These are phyloP conservation scores for Aphaenogaster floridana DNA, from an alignment of 1,140 invertebrate genomes.

Conservation along the genomic window DNA sequence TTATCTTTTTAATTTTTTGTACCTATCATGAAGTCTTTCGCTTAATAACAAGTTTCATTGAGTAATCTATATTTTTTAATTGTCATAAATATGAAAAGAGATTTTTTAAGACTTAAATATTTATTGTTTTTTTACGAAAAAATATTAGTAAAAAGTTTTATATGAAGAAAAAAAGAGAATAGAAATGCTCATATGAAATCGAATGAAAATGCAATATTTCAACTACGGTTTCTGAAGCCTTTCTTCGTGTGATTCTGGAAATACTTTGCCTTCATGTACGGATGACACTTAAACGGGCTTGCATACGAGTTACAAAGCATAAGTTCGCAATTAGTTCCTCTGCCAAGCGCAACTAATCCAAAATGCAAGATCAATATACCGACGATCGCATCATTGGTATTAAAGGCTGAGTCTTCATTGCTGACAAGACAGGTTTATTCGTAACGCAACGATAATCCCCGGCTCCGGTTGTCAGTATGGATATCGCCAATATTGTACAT, in stretches of 20 bases:
- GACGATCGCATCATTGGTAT: constrained; percentile 26
- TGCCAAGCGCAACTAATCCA: background rate
- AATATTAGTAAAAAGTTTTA: background rate
- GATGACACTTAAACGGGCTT: background rate
- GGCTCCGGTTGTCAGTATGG: constrained; percentile 71
- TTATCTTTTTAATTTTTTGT: background rate
- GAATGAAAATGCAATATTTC: constrained; percentile 3
- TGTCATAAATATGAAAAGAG: background rate
- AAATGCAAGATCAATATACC: constrained; percentile 30
- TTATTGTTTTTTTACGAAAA: constrained; percentile 11
- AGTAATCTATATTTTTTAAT: background rate
- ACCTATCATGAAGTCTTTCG: background rate
- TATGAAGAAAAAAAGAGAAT: constrained; percentile 8
- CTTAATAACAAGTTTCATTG: background rate
- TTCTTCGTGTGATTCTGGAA: background rate
- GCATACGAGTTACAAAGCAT: background rate
- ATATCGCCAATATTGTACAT: constrained; percentile 70
- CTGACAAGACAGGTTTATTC: constrained; percentile 69
- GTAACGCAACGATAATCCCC: constrained; percentile 72
- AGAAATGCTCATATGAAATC: background rate
- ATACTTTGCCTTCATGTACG: background rate
- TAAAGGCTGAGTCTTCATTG: constrained; percentile 64
- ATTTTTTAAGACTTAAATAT: background rate
- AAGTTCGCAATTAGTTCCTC: constrained; percentile 19
- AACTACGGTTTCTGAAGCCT: background rate